A percentile compares a stretch with the other conserved stretches of the same genome.
Evolutionary conservation across 1,140 invertebrate genomes (phyloP).

Genomic region (Monochamus saltuarius): DNA sequence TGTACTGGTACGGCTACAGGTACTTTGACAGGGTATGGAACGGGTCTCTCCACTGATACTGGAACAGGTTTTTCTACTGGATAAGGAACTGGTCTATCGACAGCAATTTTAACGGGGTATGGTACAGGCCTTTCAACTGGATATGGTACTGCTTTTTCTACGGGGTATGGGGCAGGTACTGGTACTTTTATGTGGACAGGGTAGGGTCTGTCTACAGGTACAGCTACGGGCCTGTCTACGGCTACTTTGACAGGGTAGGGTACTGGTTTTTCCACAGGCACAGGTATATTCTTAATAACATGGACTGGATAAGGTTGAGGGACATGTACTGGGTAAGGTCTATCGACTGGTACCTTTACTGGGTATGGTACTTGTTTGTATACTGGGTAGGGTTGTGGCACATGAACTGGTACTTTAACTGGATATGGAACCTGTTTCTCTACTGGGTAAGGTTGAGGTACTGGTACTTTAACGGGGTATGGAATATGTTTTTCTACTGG

Average conservation of each 20-base stretch:
- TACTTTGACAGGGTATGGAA: slow-evolving; percentile 63
- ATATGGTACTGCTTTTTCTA: slow-evolving; percentile 27
- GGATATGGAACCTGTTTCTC: slow-evolving; percentile 31
- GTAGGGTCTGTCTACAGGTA: slow-evolving; percentile 27
- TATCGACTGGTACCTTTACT: slow-evolving; percentile 53
- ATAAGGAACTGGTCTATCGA: slow-evolving; percentile 30
- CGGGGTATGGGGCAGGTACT: slow-evolving; percentile 20
- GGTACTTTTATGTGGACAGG: slow-evolving; percentile 55
- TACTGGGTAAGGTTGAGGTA: slow-evolving; percentile 33
- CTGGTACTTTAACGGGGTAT: slow-evolving; percentile 29
- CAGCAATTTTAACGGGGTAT: slow-evolving; percentile 17
- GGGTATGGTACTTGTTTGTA: slow-evolving; percentile 53
- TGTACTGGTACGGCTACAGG: slow-evolving; percentile 67
- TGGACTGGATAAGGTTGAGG: slow-evolving; percentile 52
- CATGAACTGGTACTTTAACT: slow-evolving; percentile 28
- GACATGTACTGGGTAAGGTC: slow-evolving; percentile 65
- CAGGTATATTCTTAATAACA: slow-evolving; percentile 50
- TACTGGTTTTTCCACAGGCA: slow-evolving; percentile 64
- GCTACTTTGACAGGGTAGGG: slow-evolving; percentile 53
- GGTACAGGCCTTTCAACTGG: slow-evolving; percentile 28
- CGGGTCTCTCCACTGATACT: slow-evolving; percentile 61
- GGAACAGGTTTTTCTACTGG: slow-evolving; percentile 54
- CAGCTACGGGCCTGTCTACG: slow-evolving; percentile 28
- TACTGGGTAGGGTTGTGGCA: slow-evolving; percentile 34
- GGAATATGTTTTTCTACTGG: slow-evolving; percentile 40